Conservation (phyloP, 2,888 invertebrate species). For the Linyphia triangularis region DNA sequence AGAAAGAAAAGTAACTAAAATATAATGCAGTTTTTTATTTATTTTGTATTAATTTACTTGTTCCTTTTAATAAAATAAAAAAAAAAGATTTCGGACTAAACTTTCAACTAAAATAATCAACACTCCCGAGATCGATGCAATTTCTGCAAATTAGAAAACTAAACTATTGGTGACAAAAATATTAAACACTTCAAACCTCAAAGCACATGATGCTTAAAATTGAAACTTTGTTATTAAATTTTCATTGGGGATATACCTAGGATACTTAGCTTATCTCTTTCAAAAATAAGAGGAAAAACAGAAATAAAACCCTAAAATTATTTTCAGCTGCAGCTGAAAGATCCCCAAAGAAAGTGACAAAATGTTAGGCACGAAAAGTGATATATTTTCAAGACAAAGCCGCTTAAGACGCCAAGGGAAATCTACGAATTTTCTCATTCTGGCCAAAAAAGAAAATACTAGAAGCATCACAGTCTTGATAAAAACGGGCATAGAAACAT, state of each 20-base stretch:
- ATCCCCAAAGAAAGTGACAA: slow-evolving; percentile 22
- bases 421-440: slow-evolving; percentile 52
- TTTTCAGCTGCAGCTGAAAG: background rate
- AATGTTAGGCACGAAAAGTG: background rate
- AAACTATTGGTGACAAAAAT: too few species aligned
- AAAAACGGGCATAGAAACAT: slow-evolving; percentile 4
- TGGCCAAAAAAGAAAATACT: slow-evolving; percentile 21
- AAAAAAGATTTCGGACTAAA: too few species aligned
- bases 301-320: slow-evolving; percentile 14
- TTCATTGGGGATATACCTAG: background rate
- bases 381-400: slow-evolving; percentile 41
- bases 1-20: too few species aligned
- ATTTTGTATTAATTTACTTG: too few species aligned
- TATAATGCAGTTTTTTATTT: too few species aligned
- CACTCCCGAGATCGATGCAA: too few species aligned
- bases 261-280: background rate
- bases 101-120: too few species aligned
- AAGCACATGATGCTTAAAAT: background rate
- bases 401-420: slow-evolving; percentile 39
- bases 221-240: slow-evolving; percentile 19
- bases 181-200: background rate
- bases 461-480: background rate
- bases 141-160: too few species aligned
- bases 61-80: too few species aligned
- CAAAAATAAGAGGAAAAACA: background rate